Evolutionary conservation across 2,888 invertebrate species (phyloP).

Genomic region (Hyles lineata): DNA sequence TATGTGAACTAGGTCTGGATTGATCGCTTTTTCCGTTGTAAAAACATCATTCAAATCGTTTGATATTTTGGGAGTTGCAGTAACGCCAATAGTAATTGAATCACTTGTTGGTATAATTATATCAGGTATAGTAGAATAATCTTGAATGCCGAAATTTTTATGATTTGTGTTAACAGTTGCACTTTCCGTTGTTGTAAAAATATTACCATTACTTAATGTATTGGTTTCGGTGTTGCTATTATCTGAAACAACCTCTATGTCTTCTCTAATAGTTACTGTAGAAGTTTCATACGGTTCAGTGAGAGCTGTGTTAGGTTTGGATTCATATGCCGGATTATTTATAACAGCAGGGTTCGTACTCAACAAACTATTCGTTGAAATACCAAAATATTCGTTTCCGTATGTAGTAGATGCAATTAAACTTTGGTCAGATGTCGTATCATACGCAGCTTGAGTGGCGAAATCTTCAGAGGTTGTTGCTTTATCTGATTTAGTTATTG

Average conservation of each 20-base stretch:
- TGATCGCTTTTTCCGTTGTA: neutral
- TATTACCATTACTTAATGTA: neutral
- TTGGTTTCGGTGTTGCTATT: neutral
- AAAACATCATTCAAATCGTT: neutral
- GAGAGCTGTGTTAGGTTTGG: neutral
- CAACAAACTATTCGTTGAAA: too few relatives aligned
- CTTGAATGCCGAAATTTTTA: neutral
- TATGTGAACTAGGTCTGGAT: neutral
- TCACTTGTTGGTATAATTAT: neutral
- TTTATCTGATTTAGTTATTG: slow-evolving; percentile 11
- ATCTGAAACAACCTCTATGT: too few relatives aligned
- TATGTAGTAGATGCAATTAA: neutral
- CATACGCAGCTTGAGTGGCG: neutral
- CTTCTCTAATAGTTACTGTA: neutral
- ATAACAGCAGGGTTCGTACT: neutral
- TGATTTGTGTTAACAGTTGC: neutral
- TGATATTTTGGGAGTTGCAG: neutral
- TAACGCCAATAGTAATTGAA: neutral
- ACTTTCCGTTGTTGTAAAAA: neutral
- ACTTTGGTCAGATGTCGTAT: neutral
- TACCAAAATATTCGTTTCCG: neutral
- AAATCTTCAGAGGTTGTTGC: neutral
- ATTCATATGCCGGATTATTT: neutral
- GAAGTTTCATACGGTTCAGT: neutral
- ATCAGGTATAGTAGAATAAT: neutral